Evolutionary conservation across 2,888 invertebrate genomes (phyloP), one percentile per base, ranked within the genome.

Genomic region (Ophonus ardosiacus): DNA sequence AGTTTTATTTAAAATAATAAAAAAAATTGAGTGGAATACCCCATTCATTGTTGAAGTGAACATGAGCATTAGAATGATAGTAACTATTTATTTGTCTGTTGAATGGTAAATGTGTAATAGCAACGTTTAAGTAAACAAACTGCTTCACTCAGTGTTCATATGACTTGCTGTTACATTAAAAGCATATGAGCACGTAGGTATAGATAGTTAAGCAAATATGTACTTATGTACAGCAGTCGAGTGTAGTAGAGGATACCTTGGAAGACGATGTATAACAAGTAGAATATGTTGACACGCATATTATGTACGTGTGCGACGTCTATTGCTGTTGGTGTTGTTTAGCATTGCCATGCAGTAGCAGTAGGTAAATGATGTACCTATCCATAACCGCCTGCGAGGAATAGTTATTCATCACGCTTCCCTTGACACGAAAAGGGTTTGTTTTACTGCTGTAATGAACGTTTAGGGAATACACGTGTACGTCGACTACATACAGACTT

Each of bases 401-500:
- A 74, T 74, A 74, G 71, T 74, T 74, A 40, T 74, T 74, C 71
- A 74, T 74, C 71, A 74, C 43, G 71, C 71, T 74, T 74, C 71
- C 71, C 71, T 74, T 74, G 71, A 74, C 71, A 74, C 71, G 71
- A 43, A 74, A 43, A 74, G 71, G 71, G 71, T 74, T 74, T 74
- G 71, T 74, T 74, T 74, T 74, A 74, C 71, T 74, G 71, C 43
- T 43, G 71, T 74, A 74, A 74, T 74, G 71, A 74, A 74, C 71
- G 71, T 74, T 74, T 74, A 74, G 71, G 71, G 71, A 74, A 74
- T 74, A 74, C 71, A 74, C 43, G 71, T 43, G 71, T 43, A 74
- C 71, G 68, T 31, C n/a, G n/a, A 10, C 13, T 24, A 68, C 38
- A 43, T 74, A 74, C 40, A 18, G 40, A 74, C 71, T 15, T 43